Conservation (phyloP, 2,113 vertebrate species). For the Amazona guildingii region DNA sequence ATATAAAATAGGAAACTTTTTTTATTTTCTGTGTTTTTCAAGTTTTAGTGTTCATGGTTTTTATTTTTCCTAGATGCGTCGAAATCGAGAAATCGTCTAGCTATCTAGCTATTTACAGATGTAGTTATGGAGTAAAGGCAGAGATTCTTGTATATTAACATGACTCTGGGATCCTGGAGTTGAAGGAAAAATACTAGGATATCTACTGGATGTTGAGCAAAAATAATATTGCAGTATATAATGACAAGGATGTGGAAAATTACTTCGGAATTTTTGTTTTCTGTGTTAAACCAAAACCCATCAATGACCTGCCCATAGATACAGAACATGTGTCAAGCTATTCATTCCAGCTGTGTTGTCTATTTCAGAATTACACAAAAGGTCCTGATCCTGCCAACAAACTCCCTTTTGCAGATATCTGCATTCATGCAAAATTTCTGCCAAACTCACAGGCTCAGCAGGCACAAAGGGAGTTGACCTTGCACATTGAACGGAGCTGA, state of each 20-base stretch:
- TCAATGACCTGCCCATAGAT: accelerated
- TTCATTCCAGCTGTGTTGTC: background rate
- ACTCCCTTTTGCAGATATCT: background rate
- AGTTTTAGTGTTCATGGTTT: background rate
- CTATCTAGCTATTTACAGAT: background rate
- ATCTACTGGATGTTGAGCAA: background rate
- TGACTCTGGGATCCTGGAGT: background rate
- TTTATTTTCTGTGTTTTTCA: background rate
- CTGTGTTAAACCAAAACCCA: background rate
- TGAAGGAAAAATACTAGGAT: background rate
- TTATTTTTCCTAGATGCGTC: background rate
- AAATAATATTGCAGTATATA: background rate
- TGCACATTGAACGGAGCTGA: background rate
- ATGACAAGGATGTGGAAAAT: background rate
- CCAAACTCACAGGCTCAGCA: background rate
- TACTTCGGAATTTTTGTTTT: background rate
- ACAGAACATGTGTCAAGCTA: background rate
- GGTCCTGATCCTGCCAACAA: background rate
- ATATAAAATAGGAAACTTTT: background rate
- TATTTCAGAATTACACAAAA: background rate
- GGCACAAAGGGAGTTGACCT: background rate
- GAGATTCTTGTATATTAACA: background rate
- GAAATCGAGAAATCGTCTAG: background rate
- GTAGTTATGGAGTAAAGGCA: background rate
- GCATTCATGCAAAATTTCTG: background rate